Evolutionary conservation across 2,888 invertebrate species (phyloP).

Genomic region (Allacma fusca): DNA sequence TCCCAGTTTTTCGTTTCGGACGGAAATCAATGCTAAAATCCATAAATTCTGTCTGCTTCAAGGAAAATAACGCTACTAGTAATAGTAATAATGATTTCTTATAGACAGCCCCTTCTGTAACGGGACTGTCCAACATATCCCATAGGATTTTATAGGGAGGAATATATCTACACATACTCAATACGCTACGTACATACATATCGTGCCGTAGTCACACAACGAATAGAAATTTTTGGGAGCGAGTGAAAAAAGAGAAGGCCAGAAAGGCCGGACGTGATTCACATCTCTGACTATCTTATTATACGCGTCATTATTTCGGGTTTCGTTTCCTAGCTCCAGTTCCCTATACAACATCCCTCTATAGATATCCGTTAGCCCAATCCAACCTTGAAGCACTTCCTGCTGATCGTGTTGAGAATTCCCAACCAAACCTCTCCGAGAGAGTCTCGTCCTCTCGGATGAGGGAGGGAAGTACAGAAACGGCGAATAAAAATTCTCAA

Average conservation of each 20-base stretch:
- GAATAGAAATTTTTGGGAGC: neutral
- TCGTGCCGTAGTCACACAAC: too few relatives aligned
- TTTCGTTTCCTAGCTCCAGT: neutral
- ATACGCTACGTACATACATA: neutral
- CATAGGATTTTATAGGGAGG: neutral
- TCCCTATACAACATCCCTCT: neutral
- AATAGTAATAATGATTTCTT: conserved; percentile 1
- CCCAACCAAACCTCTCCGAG: neutral
- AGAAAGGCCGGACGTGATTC: conserved; percentile 43
- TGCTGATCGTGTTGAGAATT: conserved; percentile 39
- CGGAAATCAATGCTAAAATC: neutral
- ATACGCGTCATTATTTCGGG: conserved; percentile 38
- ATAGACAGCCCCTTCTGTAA: neutral
- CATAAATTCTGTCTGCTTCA: neutral
- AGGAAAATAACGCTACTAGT: neutral
- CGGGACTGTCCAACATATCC: conserved; percentile 5
- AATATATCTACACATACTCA: neutral
- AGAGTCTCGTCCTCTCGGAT: neutral
- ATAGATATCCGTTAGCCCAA: neutral
- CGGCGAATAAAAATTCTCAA: neutral
- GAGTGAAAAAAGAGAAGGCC: conserved; percentile 14
- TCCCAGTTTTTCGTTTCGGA: neutral
- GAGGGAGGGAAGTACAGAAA: conserved; percentile 8
- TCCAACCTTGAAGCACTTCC: conserved; percentile 21
- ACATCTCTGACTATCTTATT: conserved; percentile 35